Evolutionary conservation across 2,888 invertebrate genomes (phyloP), one percentile per base, ranked within the genome.

Genomic region (Dromius quadrimaculatus): DNA sequence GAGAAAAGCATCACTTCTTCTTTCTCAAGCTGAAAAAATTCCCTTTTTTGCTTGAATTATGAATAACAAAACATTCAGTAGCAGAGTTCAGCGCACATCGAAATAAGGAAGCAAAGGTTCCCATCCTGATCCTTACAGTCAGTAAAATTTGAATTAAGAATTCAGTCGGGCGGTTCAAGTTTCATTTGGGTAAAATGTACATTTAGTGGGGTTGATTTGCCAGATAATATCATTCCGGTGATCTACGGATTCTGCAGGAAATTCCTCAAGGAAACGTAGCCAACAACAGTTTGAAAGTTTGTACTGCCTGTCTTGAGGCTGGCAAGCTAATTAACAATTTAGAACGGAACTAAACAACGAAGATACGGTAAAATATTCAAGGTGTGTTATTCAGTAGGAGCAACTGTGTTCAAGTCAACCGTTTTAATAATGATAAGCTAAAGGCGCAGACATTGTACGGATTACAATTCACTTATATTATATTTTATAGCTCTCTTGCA

Each of bases 281-380:
- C 45, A 45, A 45, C 45, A 45, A 54, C 32, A 54, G 59, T 38
- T 59, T 20, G 59, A 59, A 59, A 59, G 59, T 59, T 59, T 59
- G 38, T 36, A 17, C 59, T 59, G 19, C 47, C 59, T 59, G 59
- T 59, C 59, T 59, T 59, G 59, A 59, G 59, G 59, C 38, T 59
- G 38, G 19, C 19, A 38, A 59, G 59, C 36, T 59, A 59, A 59
- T 59, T 59, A 59, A 59, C 59, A 59, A 59, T 59, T 59, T 59
- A 59, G 36, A 36, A 22, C 59, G 36, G 36, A 59, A 59, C 59
- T 59, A 59, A 54, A 59, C 59, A 36, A 38, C 59, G 28, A 36
- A 36, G 59, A 59, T 59, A 59, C 59, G 34, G 59, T 59, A 59
- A 59, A 59, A 59, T 59, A 59, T 59, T 59, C 36, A 59, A 38